Evolutionary conservation across 1,140 invertebrate genomes (phyloP).

Genomic region (Steinernema khuongi): DNA sequence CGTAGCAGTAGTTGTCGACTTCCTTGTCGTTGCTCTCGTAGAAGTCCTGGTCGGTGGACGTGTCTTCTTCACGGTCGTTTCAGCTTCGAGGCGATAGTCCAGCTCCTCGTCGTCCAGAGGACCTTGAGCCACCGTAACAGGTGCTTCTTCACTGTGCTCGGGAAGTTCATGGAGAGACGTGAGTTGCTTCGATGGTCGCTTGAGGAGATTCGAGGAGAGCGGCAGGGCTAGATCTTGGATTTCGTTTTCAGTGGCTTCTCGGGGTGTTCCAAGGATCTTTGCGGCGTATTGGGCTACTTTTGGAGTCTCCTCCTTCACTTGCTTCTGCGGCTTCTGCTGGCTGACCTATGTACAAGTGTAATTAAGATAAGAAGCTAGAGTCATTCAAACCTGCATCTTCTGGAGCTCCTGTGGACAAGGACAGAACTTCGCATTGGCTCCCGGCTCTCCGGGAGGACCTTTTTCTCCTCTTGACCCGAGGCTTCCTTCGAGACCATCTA

Average conservation of each 20-base stretch:
- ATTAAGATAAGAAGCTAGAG: neutral
- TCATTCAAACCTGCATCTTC: neutral
- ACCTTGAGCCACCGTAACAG: neutral
- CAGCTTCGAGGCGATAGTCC: neutral
- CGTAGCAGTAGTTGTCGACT: too few species aligned
- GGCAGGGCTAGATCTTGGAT: neutral
- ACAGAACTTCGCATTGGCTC: constrained; percentile 33
- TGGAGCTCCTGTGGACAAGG: constrained; percentile 34
- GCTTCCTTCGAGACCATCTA: constrained; percentile 32
- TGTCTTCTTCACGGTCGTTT: neutral
- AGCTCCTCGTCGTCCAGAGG: neutral
- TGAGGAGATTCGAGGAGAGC: neutral
- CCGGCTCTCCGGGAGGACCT: constrained; percentile 14
- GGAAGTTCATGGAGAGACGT: neutral
- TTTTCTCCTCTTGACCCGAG: constrained; percentile 25
- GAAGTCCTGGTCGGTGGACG: neutral
- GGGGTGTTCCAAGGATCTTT: neutral
- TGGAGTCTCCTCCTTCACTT: neutral
- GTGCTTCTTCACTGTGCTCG: neutral
- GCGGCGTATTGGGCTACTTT: constrained; percentile 15
- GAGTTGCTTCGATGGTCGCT: neutral
- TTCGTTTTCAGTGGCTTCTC: neutral
- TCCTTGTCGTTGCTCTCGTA: neutral
- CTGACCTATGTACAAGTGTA: too few species aligned
- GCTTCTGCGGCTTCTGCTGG: neutral